Base-by-base conservation (phyloP, 2,797 vertebrate genomes). In the Danio aesculapii region DNA sequence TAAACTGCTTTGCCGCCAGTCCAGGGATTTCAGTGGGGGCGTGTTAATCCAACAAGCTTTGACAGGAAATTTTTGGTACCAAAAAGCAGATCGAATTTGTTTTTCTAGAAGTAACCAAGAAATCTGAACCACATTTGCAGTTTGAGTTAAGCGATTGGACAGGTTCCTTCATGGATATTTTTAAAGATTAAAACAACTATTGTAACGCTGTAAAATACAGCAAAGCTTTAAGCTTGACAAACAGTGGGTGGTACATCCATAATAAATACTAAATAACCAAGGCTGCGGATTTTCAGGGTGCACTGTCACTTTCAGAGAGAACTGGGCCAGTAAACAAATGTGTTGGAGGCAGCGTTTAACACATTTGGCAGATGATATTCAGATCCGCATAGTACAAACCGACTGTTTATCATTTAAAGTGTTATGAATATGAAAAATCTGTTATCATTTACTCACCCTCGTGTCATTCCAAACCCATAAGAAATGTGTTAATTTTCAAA, bases 1-100 rank as follows among this genome's bases (percentile, higher is more conserved):
- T 91, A 94, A 94, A 94, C 92, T 92, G 88, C 89, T 93, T 94
- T 93, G 85, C 89, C 83, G 87, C 85, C 88, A 89, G 87, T 89
- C 21, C 85, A 46, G 88, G 87, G 92, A 91, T 93, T 93, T 90
- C 84, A 41, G 61, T 44, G 79, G 79, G 63, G 70, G 74, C 57
- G n/a, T 62, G 53, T 77, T 84, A 85, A 82, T 83, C 78, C 83
- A 62, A 43, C 21, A 58, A 59, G 77, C 59, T 77, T 71, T 58
- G 77, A 70, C 70, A 81, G 69, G 74, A 84, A 83, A 74, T 71
- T 41, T 67, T 53, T 43, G 47, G 47, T 69, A 69, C 62, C 58
- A 53, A 81, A 82, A 81, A 75, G 49, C 72, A 39, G 21, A 21
- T 47, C 1, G 6, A 73, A 73, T 30, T 14, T 30, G 5, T 8